Evolutionary conservation across 2,113 vertebrate species (phyloP).

Genomic region (Tragelaphus scriptus): DNA sequence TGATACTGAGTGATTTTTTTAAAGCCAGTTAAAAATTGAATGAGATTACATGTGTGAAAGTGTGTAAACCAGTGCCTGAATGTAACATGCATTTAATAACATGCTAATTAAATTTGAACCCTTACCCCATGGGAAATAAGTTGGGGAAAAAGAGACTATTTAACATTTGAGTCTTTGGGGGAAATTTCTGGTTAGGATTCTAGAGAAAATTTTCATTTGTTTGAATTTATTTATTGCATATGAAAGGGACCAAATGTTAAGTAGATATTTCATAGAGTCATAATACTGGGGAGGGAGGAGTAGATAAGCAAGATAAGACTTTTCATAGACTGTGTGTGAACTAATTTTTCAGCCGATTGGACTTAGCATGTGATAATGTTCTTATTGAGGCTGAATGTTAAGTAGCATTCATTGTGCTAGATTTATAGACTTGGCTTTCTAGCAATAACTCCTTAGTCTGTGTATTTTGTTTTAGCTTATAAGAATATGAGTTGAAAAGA

Average conservation of each 20-base stretch:
- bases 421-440: not conserved
- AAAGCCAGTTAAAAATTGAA: slow-evolving; percentile 25
- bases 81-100: not conserved
- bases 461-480: not conserved
- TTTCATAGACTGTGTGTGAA: not conserved
- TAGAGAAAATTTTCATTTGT: not conserved
- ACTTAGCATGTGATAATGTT: not conserved
- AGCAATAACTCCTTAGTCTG: not conserved
- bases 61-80: not conserved
- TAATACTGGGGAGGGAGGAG: not conserved
- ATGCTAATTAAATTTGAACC: not conserved
- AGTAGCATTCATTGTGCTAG: not conserved
- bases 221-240: not conserved
- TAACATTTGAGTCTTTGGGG: not conserved
- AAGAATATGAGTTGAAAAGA: not conserved
- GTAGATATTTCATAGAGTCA: not conserved
- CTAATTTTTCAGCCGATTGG: not conserved
- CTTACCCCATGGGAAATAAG: not conserved
- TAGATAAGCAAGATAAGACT: not conserved
- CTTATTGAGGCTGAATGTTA: not conserved
- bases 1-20: not conserved
- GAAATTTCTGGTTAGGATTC: not conserved
- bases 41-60: not conserved
- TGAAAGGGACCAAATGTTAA: not conserved
- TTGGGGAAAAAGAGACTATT: not conserved